Evolutionary conservation across 92 coral and sea anemone species (phyloP).

Genomic region (Umimayanthus chanpuru): DNA sequence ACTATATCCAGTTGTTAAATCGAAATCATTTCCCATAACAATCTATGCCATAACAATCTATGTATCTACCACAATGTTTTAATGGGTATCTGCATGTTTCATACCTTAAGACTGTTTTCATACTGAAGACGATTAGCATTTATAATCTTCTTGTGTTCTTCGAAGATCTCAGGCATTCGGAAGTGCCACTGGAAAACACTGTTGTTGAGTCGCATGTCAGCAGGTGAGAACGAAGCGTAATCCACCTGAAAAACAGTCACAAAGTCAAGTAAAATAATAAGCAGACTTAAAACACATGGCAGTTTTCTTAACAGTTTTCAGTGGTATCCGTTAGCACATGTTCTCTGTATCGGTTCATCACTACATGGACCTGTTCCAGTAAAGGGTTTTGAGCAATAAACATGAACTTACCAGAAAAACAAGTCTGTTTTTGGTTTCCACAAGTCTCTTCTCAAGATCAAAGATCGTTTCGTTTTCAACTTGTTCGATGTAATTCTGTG

Average conservation of each 20-base stretch:
- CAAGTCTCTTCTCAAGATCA: constrained; percentile 92
- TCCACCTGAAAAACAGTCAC: constrained; percentile 71
- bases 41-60: neutral
- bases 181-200: constrained; percentile 99
- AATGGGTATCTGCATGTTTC: neutral
- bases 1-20: neutral
- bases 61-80: neutral
- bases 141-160: constrained; percentile 95
- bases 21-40: neutral
- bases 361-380: neutral
- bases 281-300: neutral
- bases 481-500: constrained; percentile 92
- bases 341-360: neutral
- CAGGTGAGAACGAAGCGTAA: constrained; percentile 98
- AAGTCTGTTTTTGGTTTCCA: constrained; percentile 91
- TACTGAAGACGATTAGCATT: constrained; percentile 98
- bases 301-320: neutral
- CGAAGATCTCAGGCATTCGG: constrained; percentile 98
- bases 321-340: neutral
- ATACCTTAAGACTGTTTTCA: constrained; percentile 98
- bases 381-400: neutral
- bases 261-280: too few species aligned
- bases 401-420: constrained; percentile 79
- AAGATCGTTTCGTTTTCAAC: constrained; percentile 98
- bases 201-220: constrained; percentile 99